Conservation (phyloP, 2,888 invertebrate species). For the Eupsilia transversa region DNA sequence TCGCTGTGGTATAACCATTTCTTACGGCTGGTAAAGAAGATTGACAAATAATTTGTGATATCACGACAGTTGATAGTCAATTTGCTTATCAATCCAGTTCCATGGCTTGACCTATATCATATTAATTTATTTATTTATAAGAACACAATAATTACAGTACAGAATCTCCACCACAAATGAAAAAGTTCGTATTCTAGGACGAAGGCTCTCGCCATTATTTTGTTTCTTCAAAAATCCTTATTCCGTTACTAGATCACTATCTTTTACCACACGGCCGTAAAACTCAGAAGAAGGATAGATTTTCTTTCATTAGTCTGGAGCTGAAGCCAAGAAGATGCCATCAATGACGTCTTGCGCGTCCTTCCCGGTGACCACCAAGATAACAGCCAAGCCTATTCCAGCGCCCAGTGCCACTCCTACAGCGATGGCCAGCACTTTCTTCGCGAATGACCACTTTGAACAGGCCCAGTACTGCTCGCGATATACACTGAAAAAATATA, state of each 20-base stretch:
- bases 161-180: conserved; percentile 21
- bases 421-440: conserved; percentile 78
- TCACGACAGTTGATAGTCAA: neutral
- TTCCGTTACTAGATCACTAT: conserved; percentile 23
- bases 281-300: neutral
- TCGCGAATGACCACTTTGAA: conserved; percentile 82
- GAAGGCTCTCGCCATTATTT: neutral
- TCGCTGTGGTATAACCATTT: no score
- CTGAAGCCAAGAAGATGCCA: conserved; percentile 72
- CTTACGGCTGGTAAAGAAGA: neutral
- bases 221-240: conserved; percentile 21
- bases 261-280: neutral
- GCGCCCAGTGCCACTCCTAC: conserved; percentile 83
- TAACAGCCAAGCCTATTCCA: conserved; percentile 80
- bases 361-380: conserved; percentile 67
- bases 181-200: neutral
- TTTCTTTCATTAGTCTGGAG: conserved; percentile 67
- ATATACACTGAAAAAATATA: conserved; percentile 78
- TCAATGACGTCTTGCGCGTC: conserved; percentile 71
- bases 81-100: neutral
- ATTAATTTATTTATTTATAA: conserved; percentile 12
- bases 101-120: neutral
- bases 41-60: neutral
- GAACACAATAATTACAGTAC: conserved; percentile 18
- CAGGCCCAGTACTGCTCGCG: conserved; percentile 88